These are phyloP conservation scores for Drosophila mojavensis DNA, from an alignment of 1,140 invertebrate species.

Conservation along the genomic window DNA sequence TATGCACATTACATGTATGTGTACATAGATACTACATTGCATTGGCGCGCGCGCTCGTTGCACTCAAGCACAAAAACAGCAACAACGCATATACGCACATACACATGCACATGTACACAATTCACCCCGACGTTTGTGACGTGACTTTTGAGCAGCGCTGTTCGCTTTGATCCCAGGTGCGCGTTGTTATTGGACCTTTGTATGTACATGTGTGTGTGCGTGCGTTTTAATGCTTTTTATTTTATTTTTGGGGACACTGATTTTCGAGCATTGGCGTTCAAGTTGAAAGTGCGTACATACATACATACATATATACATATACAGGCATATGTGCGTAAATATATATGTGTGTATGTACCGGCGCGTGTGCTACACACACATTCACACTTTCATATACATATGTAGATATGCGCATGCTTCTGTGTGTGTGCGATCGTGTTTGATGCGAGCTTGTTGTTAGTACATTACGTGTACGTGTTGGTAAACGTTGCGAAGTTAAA, in stretches of 20 bases:
- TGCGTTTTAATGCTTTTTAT: conserved; percentile 40
- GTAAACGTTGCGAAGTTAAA: conserved; percentile 44
- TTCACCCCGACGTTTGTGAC: conserved; percentile 49
- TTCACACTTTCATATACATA: conserved; percentile 1
- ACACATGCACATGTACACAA: conserved; percentile 24
- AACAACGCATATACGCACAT: conserved; percentile 7
- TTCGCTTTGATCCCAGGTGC: conserved; percentile 52
- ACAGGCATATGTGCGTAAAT: conserved; percentile 11
- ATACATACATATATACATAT: background rate
- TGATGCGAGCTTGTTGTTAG: conserved; percentile 8
- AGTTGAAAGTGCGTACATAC: conserved; percentile 43
- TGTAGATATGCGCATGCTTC: conserved; percentile 13
- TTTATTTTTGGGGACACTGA: conserved; percentile 60
- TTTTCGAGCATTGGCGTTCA: conserved; percentile 41
- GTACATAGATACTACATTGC: conserved; percentile 19
- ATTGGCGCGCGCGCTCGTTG: conserved; percentile 57
- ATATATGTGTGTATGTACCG: conserved; percentile 36
- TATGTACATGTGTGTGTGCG: conserved; percentile 1
- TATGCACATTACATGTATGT: background rate
- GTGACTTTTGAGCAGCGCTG: conserved; percentile 60
- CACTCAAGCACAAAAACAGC: conserved; percentile 45
- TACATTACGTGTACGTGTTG: conserved; percentile 27
- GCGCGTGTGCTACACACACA: conserved; percentile 24
- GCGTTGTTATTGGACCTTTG: conserved; percentile 31
- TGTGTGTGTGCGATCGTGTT: conserved; percentile 9